Base-by-base conservation (phyloP, 1,140 invertebrate species). In the Lordiphosa collinella region DNA sequence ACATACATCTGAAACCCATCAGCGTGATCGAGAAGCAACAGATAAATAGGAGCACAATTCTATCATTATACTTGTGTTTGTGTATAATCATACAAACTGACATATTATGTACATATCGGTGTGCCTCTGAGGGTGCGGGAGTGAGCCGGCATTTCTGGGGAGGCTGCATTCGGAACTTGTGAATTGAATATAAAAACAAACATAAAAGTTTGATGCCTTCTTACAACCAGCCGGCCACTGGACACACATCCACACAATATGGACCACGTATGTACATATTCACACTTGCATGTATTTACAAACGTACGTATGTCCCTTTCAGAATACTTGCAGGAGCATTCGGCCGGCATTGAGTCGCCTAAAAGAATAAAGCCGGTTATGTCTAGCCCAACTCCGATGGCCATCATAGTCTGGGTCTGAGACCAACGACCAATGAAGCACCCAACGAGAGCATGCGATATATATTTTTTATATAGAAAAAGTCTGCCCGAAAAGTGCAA, bases 171-270 rank as follows among this genome's bases (percentile, higher is more conserved):
- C 41, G 47, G 75, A 66, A 64, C 59, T 84, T 84, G 56, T 69
- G 64, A 82, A 78, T 82, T 78, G 72, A 78, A 84, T 73, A 82
- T 78, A 84, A 82, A 72, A 84, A 72, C 78, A 84, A 82, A 72
- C 69, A 84, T 65, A 84, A 82, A 82, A 69, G 52, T 84, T 80
- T 80, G 60, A 71, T 61, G 71, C 65, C 67, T 44, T 78, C 53
- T 38, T 54, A 31, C 34, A 31, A 32, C 40, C 35, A 32, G 35
- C 22, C 51, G 32, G 36, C 38, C 35, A 40, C 44, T 66, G 46
- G 54, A 55, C 35, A 31, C 34, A 25, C 43, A 46, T 40, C 25
- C 25, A 29, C 25, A 54, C 32, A 14, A 50, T 32, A 25, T 29
- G 29, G 41, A 48, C 29, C 13, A 35, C 6, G 18, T 22, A 52